These are phyloP conservation scores for Trisateles emortualis DNA, from an alignment of 2,888 invertebrate species.

Conservation along the genomic window DNA sequence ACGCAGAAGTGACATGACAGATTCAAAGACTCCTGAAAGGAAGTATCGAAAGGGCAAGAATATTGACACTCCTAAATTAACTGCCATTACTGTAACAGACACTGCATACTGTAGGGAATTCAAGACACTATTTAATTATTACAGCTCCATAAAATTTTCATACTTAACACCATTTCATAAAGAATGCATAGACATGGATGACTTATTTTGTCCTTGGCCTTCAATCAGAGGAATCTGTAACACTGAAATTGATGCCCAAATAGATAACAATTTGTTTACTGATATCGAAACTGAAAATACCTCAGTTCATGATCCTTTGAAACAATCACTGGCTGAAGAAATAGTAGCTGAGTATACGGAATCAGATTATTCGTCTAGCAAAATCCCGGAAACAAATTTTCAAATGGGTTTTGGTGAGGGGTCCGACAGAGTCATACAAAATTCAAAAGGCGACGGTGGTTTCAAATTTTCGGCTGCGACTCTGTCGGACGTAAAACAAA, in stretches of 20 bases:
- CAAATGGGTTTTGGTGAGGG: conserved; percentile 87
- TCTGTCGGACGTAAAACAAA: conserved; percentile 87
- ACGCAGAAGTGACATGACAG: conserved; percentile 64
- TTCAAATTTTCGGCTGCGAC: conserved; percentile 85
- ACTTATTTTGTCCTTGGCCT: conserved; percentile 68
- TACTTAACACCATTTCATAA: conserved; percentile 72
- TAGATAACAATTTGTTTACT: conserved; percentile 55
- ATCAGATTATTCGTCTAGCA: conserved; percentile 47
- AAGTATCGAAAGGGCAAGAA: conserved; percentile 76
- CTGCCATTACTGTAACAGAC: conserved; percentile 47
- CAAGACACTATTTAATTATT: conserved; percentile 67
- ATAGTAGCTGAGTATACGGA: conserved; percentile 58
- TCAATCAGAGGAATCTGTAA: conserved; percentile 46
- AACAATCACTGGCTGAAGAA: conserved; percentile 72
- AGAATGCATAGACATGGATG: conserved; percentile 66
- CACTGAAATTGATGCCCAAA: conserved; percentile 31
- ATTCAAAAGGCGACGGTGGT: conserved; percentile 73
- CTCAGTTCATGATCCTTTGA: conserved; percentile 53
- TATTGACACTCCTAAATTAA: conserved; percentile 71
- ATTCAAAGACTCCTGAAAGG: conserved; percentile 54
- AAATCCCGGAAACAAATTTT: conserved; percentile 74
- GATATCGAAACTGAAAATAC: conserved; percentile 44
- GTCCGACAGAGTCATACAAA: conserved; percentile 86
- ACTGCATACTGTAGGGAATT: conserved; percentile 68
- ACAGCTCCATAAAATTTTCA: conserved; percentile 74